Conservation (phyloP, 2,113 vertebrate species). For the Phasianus colchicus region DNA sequence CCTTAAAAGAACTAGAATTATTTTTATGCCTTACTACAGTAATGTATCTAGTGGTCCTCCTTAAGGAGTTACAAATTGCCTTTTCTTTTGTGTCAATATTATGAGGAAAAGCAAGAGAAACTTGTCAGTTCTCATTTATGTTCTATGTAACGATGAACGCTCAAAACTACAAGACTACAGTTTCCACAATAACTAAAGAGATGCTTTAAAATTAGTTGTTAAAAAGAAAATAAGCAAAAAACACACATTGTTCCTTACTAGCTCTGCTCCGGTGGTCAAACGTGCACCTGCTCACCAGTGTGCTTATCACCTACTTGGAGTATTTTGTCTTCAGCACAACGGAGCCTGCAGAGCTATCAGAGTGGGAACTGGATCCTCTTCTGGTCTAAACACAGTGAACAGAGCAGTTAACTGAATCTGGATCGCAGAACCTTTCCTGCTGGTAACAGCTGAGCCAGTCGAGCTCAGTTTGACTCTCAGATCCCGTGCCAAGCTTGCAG, state of each 20-base stretch:
- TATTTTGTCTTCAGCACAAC: background rate
- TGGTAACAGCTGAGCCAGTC: background rate
- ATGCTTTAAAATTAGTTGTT: background rate
- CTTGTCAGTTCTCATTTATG: background rate
- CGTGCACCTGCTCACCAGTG: background rate
- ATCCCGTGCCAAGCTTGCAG: background rate
- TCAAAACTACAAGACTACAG: background rate
- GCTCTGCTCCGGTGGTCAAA: background rate
- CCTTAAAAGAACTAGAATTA: background rate
- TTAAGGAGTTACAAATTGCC: background rate
- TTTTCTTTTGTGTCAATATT: background rate
- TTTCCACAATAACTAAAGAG: background rate
- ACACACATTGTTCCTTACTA: background rate
- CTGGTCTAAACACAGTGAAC: background rate
- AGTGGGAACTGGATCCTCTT: background rate
- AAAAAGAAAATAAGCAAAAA: background rate
- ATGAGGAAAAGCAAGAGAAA: background rate
- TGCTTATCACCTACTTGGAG: background rate
- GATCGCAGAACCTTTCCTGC: background rate
- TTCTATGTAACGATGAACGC: background rate
- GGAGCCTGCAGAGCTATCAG: background rate
- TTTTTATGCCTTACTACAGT: background rate
- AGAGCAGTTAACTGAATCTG: background rate
- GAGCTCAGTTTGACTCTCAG: background rate
- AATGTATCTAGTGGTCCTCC: background rate